Evolutionary conservation across 1,140 invertebrate genomes (phyloP), one percentile per base, ranked within the genome.

Genomic region (Coptotermes formosanus): DNA sequence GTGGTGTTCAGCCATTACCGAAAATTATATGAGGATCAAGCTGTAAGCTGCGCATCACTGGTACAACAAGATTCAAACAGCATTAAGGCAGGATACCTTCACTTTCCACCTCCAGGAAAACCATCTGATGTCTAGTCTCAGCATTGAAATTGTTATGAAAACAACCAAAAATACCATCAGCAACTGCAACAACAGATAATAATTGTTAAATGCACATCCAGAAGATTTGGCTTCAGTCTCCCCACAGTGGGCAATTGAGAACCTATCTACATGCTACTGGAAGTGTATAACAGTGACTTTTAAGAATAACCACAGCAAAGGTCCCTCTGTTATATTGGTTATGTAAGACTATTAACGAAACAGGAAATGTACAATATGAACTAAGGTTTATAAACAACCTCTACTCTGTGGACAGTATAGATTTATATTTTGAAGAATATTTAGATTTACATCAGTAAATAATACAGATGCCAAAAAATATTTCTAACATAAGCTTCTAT

Each of bases 1-100:
- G 91, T 91, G 3, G 92, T 92, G 0, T 93, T 92, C 86, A 92
- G 92, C 82, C 90, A 91, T 45, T 93, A 93, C 87, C 25, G 86
- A 23, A 75, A 87, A 43, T 44, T 87, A 21, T 85, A 82, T 43
- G 86, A 82, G 82, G 85, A 81, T 14, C 85, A 86, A 82, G 52
- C 16, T 55, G 30, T 75, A 44, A 82, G 75, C 45, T 86, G 85
- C 30, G 44, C 81, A 32, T 48, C 81, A 45, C 44, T 86, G 30
- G 59, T 45, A 30, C 75, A 86, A 21, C 85, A 82, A 82, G 85
- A 86, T 38, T 30, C 69, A 14, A 86, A 21, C 38, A 52, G 75
- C n/a, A 82, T 82, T 25, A 82, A 82, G 45, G 52, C 75, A 55
- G 75, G 85, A 25, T 86, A 86, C 44, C 75, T 82, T 69, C 48